These are phyloP conservation scores for Limnephilus rhombicus DNA, from an alignment of 2,888 invertebrate species.

Conservation along the genomic window DNA sequence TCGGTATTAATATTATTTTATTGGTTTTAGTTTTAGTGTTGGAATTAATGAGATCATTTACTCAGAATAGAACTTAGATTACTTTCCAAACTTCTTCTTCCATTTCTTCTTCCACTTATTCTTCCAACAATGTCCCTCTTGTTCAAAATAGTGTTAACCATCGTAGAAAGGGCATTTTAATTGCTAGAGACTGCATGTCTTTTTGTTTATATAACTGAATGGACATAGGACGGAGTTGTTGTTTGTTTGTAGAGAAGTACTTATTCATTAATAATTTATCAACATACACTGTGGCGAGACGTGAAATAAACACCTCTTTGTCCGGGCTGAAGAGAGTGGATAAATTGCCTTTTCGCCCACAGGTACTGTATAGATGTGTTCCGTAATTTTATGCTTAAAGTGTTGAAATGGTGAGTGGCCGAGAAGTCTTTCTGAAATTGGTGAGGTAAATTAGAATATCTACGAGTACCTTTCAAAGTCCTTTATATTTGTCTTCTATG, in stretches of 20 bases:
- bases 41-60: neutral
- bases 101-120: neutral
- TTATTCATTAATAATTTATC: slow-evolving; percentile 1
- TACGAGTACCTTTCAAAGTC: neutral
- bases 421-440: neutral
- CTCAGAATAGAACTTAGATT: neutral
- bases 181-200: neutral
- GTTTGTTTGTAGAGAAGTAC: neutral
- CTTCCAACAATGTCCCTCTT: neutral
- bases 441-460: neutral
- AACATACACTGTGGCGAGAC: neutral
- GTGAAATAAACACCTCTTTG: slow-evolving; percentile 20
- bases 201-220: neutral
- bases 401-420: neutral
- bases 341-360: neutral
- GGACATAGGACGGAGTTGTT: neutral
- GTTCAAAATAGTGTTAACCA: neutral
- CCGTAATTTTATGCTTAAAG: neutral
- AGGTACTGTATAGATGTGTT: neutral
- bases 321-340: neutral
- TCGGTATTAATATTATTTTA: neutral
- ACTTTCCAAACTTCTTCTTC: neutral
- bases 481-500: neutral
- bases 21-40: neutral
- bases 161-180: neutral